Percentiles rank a stretch among this genome's conserved stretches.
Conservation (phyloP, 2,113 vertebrate species). For the Promerops cafer region DNA sequence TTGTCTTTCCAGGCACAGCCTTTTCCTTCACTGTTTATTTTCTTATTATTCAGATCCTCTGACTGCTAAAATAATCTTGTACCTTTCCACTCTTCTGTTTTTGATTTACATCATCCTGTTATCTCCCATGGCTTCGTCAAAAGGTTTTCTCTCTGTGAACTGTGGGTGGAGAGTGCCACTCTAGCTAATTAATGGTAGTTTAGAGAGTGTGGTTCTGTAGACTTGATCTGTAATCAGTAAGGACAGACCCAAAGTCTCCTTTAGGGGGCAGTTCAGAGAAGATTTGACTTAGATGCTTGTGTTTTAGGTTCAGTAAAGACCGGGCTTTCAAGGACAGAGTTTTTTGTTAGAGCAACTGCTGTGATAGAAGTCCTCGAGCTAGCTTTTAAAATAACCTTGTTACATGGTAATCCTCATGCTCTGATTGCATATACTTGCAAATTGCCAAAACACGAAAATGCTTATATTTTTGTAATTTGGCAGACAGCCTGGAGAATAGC, state of each 20-base stretch:
- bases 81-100: neutral
- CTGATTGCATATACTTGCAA: neutral
- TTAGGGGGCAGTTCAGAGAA: neutral
- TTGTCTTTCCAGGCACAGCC: neutral
- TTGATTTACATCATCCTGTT: neutral
- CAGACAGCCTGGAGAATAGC: neutral
- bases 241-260: neutral
- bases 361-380: neutral
- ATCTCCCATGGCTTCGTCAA: neutral
- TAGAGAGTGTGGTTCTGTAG: neutral
- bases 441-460: neutral
- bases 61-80: neutral
- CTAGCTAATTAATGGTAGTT: neutral
- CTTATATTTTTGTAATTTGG: neutral
- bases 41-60: neutral
- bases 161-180: neutral
- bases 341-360: neutral
- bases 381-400: neutral
- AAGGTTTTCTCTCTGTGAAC: neutral
- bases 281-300: neutral
- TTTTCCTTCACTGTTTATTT: neutral
- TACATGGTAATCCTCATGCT: neutral
- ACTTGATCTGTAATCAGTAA: neutral
- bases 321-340: neutral
- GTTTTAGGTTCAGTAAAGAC: neutral